Base-by-base conservation (phyloP, 2,797 vertebrate species). In the Rhadinocentrus ornatus region DNA sequence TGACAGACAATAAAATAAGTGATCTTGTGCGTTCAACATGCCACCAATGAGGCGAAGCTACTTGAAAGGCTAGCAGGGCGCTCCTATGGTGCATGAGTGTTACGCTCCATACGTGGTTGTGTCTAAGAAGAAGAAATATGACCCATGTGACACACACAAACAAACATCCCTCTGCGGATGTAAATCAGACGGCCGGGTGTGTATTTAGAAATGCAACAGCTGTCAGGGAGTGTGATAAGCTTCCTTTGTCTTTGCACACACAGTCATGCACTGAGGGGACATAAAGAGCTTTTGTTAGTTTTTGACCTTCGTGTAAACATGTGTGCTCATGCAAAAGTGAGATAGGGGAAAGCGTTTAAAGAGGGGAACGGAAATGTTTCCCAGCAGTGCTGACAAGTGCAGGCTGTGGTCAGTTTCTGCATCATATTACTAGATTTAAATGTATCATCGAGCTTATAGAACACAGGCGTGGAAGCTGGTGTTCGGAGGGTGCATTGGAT, bases 181-280 rank as follows among this genome's bases (percentile, higher is more conserved):
- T 70, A 73, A 75, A 62, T 81, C 32, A 48, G 82, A 73, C 66
- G 77, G 18, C 10, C 7, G 69, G n/a, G 29, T 50, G 67, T 77
- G 69, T 69, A 60, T 77, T 67, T 70, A 59, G 66, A 66, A 67
- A 71, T 11, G 10, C 69, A 50, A 34, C 18, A 11, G 55, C 16
- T 69, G 75, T 54, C 66, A 41, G 32, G 24, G 44, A 62, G 29
- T 44, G 62, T 66, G 75, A 74, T 80, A 34, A 68, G 66, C 41
- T 58, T 20, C 46, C 24, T 48, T 39, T 18, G 0, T 0, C 53
- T 18, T 56, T 16, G 11, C 60, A 53, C 48, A 15, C 41, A 54
- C 56, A 31, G 31, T 32, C 39, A 32, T n/a, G 18, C 35, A 67
- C 27, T 32, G 3, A 24, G 53, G 46, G 63, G 27, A 63, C 31